phyloP scores from a whole-genome alignment of 2,888 invertebrate genomes.

The Zele albiditarsus region DNA sequence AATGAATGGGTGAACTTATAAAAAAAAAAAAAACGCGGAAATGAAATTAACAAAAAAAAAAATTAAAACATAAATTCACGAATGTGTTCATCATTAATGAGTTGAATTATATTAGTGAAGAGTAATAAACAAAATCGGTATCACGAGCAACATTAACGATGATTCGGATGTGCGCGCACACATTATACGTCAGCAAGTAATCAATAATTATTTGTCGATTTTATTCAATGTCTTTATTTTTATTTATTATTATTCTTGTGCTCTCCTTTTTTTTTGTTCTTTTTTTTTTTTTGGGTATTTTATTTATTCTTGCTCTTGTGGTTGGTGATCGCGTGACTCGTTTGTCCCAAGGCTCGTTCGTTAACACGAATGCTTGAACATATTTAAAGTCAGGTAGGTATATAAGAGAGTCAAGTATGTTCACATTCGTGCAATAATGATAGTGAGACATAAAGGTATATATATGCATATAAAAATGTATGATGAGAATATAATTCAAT shows the following conservation, averaged over 20 bases:
- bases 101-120: slow-evolving; percentile 4
- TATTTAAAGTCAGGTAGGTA: slow-evolving; percentile 5
- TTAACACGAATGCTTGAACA: slow-evolving; percentile 17
- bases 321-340: slow-evolving; percentile 30
- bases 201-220: background rate
- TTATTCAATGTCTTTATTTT: no score
- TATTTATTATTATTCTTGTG: background rate
- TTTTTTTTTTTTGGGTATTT: background rate
- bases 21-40: background rate
- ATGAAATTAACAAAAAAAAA: background rate
- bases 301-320: background rate
- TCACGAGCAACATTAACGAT: background rate
- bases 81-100: background rate
- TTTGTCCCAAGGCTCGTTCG: slow-evolving; percentile 12
- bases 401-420: background rate
- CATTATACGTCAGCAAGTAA: background rate
- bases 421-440: slow-evolving; percentile 9
- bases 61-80: background rate
- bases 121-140: background rate
- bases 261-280: background rate
- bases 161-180: background rate
- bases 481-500: background rate
- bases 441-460: background rate
- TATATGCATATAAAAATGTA: background rate
- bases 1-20: no score